Percentiles rank a stretch among this genome's conserved stretches.
phyloP scores from a whole-genome alignment of 1,140 invertebrate species.

The Euschistus heros region DNA sequence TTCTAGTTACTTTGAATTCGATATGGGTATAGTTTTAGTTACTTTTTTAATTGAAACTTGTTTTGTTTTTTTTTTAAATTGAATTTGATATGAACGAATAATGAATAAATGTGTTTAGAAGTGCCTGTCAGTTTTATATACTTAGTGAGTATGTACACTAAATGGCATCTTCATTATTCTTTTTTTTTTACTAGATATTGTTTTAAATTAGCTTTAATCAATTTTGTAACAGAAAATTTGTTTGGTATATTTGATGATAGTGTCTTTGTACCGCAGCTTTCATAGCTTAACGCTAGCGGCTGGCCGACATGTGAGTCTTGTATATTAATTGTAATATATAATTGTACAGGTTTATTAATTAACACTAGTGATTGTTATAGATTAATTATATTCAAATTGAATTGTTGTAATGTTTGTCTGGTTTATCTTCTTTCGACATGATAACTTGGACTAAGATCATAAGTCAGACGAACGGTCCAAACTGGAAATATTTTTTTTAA shows the following conservation, averaged over 20 bases:
- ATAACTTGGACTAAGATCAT: neutral
- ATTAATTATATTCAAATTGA: slow-evolving; percentile 1
- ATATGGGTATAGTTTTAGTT: too few relatives aligned
- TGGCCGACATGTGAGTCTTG: neutral
- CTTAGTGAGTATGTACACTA: too few relatives aligned
- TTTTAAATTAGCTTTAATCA: too few relatives aligned
- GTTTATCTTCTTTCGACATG: neutral
- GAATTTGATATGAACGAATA: too few relatives aligned
- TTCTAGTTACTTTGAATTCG: slow-evolving; percentile 2
- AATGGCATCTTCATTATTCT: too few relatives aligned
- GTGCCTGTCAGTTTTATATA: too few relatives aligned
- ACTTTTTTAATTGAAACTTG: too few relatives aligned
- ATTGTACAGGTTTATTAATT: neutral
- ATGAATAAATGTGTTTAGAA: too few relatives aligned
- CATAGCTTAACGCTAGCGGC: neutral
- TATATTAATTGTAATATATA: neutral
- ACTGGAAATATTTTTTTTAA: slow-evolving; percentile 4
- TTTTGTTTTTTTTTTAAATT: too few relatives aligned
- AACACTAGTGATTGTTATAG: slow-evolving; percentile 8
- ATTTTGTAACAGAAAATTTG: too few relatives aligned
- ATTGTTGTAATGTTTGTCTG: slow-evolving; percentile 1
- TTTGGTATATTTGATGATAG: too few relatives aligned
- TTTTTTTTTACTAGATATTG: too few relatives aligned
- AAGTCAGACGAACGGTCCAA: neutral
- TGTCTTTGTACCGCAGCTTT: neutral